Percentiles rank a stretch among this genome's conserved stretches.
Evolutionary conservation across 2,113 vertebrate species (phyloP).

Genomic region (Pyxicephalus adspersus): DNA sequence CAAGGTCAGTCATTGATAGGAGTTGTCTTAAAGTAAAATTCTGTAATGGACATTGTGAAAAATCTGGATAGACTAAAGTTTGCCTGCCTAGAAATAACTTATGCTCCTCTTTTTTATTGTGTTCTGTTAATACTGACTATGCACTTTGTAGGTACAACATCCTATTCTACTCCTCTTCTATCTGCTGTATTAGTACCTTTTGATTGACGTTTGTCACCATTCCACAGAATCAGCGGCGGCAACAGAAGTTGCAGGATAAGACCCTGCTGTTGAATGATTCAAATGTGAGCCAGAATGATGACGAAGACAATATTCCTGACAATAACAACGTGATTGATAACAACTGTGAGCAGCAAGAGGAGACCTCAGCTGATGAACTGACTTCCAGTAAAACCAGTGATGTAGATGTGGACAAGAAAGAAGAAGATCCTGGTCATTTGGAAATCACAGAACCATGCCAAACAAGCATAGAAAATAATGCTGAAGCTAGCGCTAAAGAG

Average conservation of each 20-base stretch:
- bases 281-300: conserved; percentile 18
- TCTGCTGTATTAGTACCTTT: background rate
- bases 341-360: background rate
- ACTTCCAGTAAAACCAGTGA: background rate
- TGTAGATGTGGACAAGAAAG: background rate
- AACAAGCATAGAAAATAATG: background rate
- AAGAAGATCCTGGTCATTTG: background rate
- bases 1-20: conserved; percentile 78
- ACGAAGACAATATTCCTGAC: conserved; percentile 51
- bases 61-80: too few species aligned
- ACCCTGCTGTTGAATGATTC: conserved; percentile 64
- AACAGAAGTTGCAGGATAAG: conserved; percentile 83
- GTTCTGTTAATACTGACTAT: too few species aligned
- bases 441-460: background rate
- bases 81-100: too few species aligned
- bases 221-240: conserved; percentile 83
- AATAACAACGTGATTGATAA: background rate
- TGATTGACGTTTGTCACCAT: background rate
- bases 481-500: background rate
- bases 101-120: too few species aligned
- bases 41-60: too few species aligned
- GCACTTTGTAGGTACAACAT: too few species aligned
- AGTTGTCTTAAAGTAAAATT: background rate
- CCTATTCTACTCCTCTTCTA: too few species aligned
- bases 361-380: background rate